Conservation (phyloP, 2,888 invertebrate species). For the Drosophila pseudotalamancana region DNA sequence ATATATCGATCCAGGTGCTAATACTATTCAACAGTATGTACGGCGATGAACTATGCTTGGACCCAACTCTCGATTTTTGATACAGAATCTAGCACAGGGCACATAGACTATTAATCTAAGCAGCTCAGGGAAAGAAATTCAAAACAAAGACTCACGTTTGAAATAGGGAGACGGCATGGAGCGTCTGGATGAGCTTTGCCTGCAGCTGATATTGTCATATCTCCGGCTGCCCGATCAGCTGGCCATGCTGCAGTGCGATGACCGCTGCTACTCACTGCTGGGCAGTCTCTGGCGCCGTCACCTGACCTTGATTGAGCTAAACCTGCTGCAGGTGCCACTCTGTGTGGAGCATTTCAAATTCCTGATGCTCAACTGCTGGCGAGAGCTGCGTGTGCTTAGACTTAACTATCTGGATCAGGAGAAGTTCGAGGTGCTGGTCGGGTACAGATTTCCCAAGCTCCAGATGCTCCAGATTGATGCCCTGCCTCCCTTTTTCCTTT, state of each 20-base stretch:
- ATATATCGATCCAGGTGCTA: neutral
- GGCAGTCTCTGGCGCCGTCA: conserved; percentile 51
- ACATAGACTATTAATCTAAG: neutral
- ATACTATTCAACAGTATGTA: neutral
- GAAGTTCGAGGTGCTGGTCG: conserved; percentile 45
- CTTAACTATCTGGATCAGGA: conserved; percentile 46
- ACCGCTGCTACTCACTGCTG: conserved; percentile 46
- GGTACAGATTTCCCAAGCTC: conserved; percentile 51
- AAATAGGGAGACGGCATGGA: conserved; percentile 46
- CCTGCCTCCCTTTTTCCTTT: conserved; percentile 59
- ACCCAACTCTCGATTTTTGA: no score
- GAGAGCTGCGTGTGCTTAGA: conserved; percentile 24
- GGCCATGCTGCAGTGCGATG: conserved; percentile 55
- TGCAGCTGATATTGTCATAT: conserved; percentile 43
- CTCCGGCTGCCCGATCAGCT: conserved; percentile 56
- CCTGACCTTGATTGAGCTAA: conserved; percentile 46
- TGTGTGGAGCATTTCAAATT: conserved; percentile 35
- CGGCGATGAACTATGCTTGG: neutral
- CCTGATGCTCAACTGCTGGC: conserved; percentile 26
- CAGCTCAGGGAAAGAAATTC: conserved; percentile 15
- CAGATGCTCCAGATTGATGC: conserved; percentile 55
- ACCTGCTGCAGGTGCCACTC: conserved; percentile 53
- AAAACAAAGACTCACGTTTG: neutral
- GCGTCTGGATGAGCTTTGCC: conserved; percentile 62
- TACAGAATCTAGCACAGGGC: no score